Conservation (phyloP, 2,113 vertebrate species). For the Phasianus colchicus region DNA sequence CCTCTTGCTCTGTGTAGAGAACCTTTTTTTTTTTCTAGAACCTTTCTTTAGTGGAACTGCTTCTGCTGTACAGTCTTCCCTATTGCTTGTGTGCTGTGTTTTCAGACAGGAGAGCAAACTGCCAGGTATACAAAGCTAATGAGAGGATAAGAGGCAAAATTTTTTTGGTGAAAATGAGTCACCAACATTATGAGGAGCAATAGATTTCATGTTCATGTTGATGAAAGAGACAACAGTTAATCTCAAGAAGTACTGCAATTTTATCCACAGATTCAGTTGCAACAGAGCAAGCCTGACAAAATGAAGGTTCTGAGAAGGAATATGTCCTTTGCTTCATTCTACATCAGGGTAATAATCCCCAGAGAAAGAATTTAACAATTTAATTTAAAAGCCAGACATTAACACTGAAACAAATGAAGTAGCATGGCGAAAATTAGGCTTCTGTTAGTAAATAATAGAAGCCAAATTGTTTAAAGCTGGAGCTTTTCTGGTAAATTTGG, state of each 20-base stretch:
- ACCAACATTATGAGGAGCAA: not conserved
- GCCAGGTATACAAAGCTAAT: not conserved
- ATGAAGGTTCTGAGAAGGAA: not conserved
- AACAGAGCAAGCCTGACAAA: not conserved
- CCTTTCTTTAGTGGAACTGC: not conserved
- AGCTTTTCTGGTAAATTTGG: not conserved
- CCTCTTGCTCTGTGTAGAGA: not conserved
- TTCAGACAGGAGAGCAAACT: not conserved
- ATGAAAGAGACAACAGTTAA: not conserved
- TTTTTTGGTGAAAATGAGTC: conserved; percentile 3
- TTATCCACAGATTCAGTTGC: conserved; percentile 6
- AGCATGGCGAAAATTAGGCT: conserved; percentile 24
- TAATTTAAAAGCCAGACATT: conserved; percentile 38
- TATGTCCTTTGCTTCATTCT: conserved; percentile 7
- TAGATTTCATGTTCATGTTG: not conserved
- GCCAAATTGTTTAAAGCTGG: not conserved
- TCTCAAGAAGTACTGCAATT: not conserved
- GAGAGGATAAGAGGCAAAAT: not conserved
- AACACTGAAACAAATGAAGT: conserved; percentile 27
- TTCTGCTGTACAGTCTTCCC: not conserved
- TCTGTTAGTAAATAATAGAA: not conserved
- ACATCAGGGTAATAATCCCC: not conserved
- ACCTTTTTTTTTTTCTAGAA: not conserved
- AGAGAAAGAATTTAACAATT: conserved; percentile 12
- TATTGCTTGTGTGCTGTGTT: not conserved